Base-by-base conservation (phyloP, 2,797 vertebrate genomes). In the Sandelia bainsii region DNA sequence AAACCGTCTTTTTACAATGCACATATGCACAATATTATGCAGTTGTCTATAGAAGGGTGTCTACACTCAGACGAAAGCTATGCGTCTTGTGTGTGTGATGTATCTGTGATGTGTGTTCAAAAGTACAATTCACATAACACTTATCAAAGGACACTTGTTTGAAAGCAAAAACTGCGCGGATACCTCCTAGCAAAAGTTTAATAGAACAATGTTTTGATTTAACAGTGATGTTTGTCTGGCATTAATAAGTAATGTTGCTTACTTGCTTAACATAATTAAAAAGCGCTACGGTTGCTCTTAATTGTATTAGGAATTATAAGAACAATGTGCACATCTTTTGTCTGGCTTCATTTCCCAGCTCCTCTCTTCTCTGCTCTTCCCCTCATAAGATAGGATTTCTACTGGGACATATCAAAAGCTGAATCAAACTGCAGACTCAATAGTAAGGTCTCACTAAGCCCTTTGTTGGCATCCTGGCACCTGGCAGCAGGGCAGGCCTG, bases 381-480 rank as follows among this genome's bases (percentile, higher is more conserved):
- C 59, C 71, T 69, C 75, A 82, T 88, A 20, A 85, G 79, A 69
- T 83, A 73, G 23, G 69, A 52, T 87, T 89, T 69, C 81, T 50
- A 32, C 64, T 51, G n/a, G 53, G 9, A 1, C 45, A 29, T 66
- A 90, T 89, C 81, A 87, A 82, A 85, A 75, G 71, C 56, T 50
- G 80, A 76, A 83, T 84, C 79, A 79, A 69, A 80, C 73, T 67
- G 67, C 50, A 12, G 65, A 50, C 60, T 82, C 62, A 54, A 39
- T 60, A 44, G n/a, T 58, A 34, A 62, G 54, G 53, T 79, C 80
- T 85, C 74, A 40, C 62, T 46, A 7, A 42, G 29, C 27, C 80
- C 74, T 77, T 93, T 89, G 89, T 91, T 84, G 79, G 69, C 67
- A 29, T 78, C 75, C 72, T 83, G 87, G 85, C 91, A 91, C 90